Conservation (phyloP, 2,888 invertebrate species). For the Byasa hedistus region DNA sequence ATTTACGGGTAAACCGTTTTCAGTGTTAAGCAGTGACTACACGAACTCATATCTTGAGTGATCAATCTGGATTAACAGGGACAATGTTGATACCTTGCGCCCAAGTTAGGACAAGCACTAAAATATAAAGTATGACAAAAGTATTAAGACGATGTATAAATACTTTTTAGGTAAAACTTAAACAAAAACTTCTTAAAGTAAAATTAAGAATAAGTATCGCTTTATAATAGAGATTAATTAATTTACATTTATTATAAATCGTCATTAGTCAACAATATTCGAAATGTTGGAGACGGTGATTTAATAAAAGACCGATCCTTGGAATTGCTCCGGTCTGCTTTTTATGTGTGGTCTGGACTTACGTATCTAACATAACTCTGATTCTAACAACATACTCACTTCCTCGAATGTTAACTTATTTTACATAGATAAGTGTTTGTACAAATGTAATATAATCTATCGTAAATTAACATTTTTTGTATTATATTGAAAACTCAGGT, state of each 20-base stretch:
- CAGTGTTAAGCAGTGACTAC: neutral
- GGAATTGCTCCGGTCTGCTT: neutral
- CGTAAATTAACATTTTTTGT: too few species aligned
- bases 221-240: neutral
- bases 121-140: neutral
- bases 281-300: neutral
- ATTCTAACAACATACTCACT: neutral
- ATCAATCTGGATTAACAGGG: slow-evolving; percentile 1
- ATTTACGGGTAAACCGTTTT: neutral
- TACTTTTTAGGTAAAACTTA: too few species aligned
- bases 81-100: neutral
- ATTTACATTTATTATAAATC: neutral
- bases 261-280: neutral
- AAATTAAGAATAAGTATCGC: neutral
- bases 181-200: neutral
- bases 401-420: too few species aligned
- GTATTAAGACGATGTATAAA: too few species aligned
- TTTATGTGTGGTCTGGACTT: neutral
- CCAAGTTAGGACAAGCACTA: neutral
- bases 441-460: too few species aligned
- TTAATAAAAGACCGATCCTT: neutral
- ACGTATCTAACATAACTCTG: neutral
- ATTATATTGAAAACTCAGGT: too few species aligned
- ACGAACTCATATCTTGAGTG: neutral
- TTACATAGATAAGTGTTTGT: too few species aligned